phyloP scores from a whole-genome alignment of 2,797 vertebrate species.

The Spheniscus humboldti region DNA sequence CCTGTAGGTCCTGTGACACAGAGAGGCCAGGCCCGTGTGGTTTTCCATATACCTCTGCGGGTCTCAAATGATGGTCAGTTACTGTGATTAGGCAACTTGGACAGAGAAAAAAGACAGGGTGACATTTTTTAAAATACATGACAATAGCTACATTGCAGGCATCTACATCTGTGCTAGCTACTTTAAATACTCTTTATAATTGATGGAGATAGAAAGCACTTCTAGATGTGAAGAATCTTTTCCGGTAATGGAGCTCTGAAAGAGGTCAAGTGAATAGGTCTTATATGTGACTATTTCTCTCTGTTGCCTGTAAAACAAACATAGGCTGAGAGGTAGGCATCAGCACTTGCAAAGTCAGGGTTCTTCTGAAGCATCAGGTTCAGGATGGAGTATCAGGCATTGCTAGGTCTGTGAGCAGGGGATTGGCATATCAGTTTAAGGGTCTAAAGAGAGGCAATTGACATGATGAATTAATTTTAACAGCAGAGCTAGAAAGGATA shows the following conservation, averaged over 20 bases:
- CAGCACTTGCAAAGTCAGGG: neutral
- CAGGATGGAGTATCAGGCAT: neutral
- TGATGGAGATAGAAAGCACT: neutral
- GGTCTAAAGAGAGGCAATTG: neutral
- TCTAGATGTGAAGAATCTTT: neutral
- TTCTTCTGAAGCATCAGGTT: neutral
- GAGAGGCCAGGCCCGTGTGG: fast-evolving
- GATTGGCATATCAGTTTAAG: neutral
- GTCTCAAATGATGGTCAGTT: neutral
- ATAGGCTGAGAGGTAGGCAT: neutral
- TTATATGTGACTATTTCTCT: neutral
- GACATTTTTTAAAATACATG: neutral
- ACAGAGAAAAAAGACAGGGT: neutral
- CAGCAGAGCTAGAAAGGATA: neutral
- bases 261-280: neutral
- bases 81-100: neutral
- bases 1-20: neutral
- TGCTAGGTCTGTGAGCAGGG: neutral
- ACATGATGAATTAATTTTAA: neutral
- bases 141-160: neutral
- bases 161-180: neutral
- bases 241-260: neutral
- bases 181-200: neutral
- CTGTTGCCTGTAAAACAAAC: neutral
- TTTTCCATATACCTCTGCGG: neutral